A percentile compares a stretch with the other conserved stretches of the same genome.
phyloP scores from a whole-genome alignment of 2,888 invertebrate genomes.

The Mylabris sibirica region DNA sequence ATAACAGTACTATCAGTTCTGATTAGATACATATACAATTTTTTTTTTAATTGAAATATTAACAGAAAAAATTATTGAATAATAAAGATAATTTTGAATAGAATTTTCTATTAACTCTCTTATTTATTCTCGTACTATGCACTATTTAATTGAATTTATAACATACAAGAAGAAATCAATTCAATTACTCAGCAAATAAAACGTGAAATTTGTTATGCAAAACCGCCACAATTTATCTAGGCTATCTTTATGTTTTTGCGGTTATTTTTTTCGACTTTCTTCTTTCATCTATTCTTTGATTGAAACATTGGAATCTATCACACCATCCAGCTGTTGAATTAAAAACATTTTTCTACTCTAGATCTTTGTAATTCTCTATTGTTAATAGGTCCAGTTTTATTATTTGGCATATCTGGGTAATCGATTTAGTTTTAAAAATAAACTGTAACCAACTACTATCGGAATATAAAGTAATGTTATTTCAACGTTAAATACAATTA shows the following conservation, averaged over 20 bases:
- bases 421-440: background rate
- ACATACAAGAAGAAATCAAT: constrained; percentile 7
- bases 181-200: constrained; percentile 5
- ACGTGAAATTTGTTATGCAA: constrained; percentile 5
- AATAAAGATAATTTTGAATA: background rate
- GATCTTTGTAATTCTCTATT: background rate
- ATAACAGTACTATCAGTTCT: constrained; percentile 6
- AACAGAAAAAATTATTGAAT: background rate
- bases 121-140: constrained; percentile 2
- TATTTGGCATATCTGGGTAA: background rate
- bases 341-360: background rate
- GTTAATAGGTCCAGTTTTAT: background rate
- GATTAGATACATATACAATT: background rate
- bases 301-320: background rate
- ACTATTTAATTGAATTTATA: constrained; percentile 8
- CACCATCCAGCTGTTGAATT: background rate
- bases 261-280: background rate
- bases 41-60: constrained; percentile 2
- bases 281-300: background rate
- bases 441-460: too few relatives aligned
- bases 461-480: background rate
- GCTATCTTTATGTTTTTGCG: background rate
- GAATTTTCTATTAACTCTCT: background rate
- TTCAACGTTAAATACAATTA: too few relatives aligned
- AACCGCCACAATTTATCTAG: constrained; percentile 6